A percentile compares a stretch with the other conserved stretches of the same genome.
Evolutionary conservation across 2,113 vertebrate genomes (phyloP).

Genomic region (Maccullochella peelii): DNA sequence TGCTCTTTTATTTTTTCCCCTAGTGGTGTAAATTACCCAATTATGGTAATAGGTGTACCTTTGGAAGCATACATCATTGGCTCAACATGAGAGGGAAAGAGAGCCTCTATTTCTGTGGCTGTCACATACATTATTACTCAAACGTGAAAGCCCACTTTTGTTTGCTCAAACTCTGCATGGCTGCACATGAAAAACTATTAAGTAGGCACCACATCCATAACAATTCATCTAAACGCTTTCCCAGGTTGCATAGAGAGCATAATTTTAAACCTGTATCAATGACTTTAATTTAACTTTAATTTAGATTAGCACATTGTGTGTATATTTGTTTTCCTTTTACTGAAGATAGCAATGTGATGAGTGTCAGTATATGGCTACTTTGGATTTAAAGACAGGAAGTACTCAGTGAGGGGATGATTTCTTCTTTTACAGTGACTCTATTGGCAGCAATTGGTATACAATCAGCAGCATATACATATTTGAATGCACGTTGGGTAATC

Average conservation of each 20-base stretch:
- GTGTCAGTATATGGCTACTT: neutral
- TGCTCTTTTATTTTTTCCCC: constrained; percentile 34
- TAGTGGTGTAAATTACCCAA: constrained; percentile 57
- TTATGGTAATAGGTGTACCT: constrained; percentile 61
- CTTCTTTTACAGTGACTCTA: neutral
- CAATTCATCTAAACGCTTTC: constrained; percentile 30
- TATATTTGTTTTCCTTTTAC: constrained; percentile 7
- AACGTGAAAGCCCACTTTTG: constrained; percentile 45
- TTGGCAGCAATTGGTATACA: neutral
- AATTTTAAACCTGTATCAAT: neutral
- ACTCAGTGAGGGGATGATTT: neutral
- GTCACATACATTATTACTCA: constrained; percentile 47
- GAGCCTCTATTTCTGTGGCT: constrained; percentile 30
- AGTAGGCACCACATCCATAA: constrained; percentile 1
- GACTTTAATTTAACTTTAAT: constrained; percentile 3
- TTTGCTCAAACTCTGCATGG: constrained; percentile 21
- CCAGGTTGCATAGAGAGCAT: neutral
- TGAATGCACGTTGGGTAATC: neutral
- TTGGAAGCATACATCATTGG: constrained; percentile 53
- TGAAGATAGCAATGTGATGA: neutral
- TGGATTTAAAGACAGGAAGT: neutral
- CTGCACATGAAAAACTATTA: constrained; percentile 31
- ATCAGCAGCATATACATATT: neutral
- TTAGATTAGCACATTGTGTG: neutral
- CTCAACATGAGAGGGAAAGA: constrained; percentile 42